phyloP scores from a whole-genome alignment of 2,888 invertebrate species.

The Slavum lentiscoides region DNA sequence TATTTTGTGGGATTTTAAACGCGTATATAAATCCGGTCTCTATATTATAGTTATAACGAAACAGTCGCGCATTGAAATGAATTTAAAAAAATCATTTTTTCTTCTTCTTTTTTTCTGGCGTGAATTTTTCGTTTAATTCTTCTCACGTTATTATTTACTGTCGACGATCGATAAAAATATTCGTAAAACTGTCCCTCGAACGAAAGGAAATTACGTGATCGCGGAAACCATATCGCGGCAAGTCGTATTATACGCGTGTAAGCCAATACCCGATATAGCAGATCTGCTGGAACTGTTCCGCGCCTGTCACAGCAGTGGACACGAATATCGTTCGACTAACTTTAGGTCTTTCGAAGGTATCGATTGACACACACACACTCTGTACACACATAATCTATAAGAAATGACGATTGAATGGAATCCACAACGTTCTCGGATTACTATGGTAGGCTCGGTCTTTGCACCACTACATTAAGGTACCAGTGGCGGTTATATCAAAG shows the following conservation, averaged over 20 bases:
- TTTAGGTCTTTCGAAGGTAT: conserved; percentile 7
- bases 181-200: too few species aligned
- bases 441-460: not conserved
- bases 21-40: too few species aligned
- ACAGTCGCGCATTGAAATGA: too few species aligned
- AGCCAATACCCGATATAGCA: conserved; percentile 7
- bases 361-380: not conserved
- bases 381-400: not conserved
- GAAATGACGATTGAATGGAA: not conserved
- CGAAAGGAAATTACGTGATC: conserved; percentile 2
- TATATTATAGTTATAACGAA: too few species aligned
- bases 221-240: conserved; percentile 8
- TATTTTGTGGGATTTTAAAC: too few species aligned
- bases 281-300: not conserved
- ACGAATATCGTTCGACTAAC: not conserved
- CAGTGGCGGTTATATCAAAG: too few species aligned
- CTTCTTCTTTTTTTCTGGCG: too few species aligned
- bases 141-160: too few species aligned
- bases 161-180: too few species aligned
- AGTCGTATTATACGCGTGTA: not conserved
- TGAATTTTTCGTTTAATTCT: too few species aligned
- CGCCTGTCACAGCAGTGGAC: not conserved
- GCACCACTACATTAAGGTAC: too few species aligned
- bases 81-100: too few species aligned
- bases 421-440: not conserved